Conservation (phyloP, 2,888 invertebrate genomes). For the Clusia tigrina region DNA sequence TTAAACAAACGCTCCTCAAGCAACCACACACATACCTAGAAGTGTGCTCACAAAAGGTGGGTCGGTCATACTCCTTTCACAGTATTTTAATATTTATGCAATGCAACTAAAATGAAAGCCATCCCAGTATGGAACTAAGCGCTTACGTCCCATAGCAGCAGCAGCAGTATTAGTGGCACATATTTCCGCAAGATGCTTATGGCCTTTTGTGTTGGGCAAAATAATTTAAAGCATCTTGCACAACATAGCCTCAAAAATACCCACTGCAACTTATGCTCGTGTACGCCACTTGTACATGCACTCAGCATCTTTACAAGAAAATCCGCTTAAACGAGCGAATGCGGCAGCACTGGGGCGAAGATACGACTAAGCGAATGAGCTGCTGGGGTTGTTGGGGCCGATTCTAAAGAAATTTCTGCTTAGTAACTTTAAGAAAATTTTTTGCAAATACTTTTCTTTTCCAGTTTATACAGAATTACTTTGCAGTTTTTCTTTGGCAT, state of each 20-base stretch:
- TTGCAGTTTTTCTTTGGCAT: neutral
- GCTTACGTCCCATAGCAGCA: too few species aligned
- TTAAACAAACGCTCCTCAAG: neutral
- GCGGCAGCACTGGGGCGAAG: neutral
- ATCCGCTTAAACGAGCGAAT: neutral
- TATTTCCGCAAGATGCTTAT: neutral
- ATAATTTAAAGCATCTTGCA: slow-evolving; percentile 4
- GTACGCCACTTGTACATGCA: neutral
- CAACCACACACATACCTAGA: slow-evolving; percentile 5
- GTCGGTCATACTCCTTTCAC: neutral
- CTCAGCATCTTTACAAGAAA: neutral
- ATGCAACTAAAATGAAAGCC: too few species aligned
- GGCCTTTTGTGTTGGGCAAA: neutral
- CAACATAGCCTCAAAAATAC: neutral
- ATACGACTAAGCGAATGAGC: neutral
- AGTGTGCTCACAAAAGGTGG: neutral
- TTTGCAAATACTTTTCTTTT: neutral
- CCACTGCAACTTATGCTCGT: neutral
- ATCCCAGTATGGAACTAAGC: too few species aligned
- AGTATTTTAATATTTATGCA: slow-evolving; percentile 4
- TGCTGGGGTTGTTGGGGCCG: too few species aligned
- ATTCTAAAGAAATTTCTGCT: neutral
- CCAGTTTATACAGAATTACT: neutral
- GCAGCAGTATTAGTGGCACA: too few species aligned
- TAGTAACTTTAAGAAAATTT: neutral